Percentiles rank a stretch among this genome's conserved stretches.
phyloP scores from a whole-genome alignment of 2,888 invertebrate species.

The Arrhopalites spinosus region DNA sequence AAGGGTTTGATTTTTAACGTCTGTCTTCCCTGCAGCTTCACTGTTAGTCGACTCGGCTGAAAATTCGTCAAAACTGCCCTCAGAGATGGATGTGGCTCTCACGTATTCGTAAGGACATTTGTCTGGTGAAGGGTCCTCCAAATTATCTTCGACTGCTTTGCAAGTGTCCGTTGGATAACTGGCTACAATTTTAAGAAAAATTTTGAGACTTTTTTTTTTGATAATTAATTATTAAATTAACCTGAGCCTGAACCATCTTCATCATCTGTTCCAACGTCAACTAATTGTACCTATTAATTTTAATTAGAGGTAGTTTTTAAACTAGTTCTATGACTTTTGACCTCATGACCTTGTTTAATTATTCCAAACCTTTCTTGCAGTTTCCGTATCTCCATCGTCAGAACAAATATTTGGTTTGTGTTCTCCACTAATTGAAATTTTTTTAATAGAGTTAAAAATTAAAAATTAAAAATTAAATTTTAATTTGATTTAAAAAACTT shows the following conservation, averaged over 20 bases:
- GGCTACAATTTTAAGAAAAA: background rate
- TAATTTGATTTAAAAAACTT: background rate
- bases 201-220: background rate
- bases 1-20: conserved; percentile 43
- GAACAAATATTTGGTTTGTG: conserved; percentile 17
- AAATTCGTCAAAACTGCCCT: conserved; percentile 26
- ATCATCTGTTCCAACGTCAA: conserved; percentile 23
- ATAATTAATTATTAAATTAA: background rate
- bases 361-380: background rate
- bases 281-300: conserved; percentile 4
- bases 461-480: background rate
- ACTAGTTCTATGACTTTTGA: background rate
- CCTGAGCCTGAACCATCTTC: conserved; percentile 23
- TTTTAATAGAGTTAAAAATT: background rate
- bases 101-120: conserved; percentile 18
- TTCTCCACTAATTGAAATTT: conserved; percentile 14
- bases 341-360: no score
- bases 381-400: conserved; percentile 4
- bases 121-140: background rate
- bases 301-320: background rate
- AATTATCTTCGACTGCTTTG: background rate
- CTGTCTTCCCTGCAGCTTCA: conserved; percentile 14
- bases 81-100: background rate
- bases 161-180: conserved; percentile 13
- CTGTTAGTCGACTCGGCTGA: conserved; percentile 15